Conservation (phyloP, 1,140 invertebrate genomes). For the Achatina immaculata region DNA sequence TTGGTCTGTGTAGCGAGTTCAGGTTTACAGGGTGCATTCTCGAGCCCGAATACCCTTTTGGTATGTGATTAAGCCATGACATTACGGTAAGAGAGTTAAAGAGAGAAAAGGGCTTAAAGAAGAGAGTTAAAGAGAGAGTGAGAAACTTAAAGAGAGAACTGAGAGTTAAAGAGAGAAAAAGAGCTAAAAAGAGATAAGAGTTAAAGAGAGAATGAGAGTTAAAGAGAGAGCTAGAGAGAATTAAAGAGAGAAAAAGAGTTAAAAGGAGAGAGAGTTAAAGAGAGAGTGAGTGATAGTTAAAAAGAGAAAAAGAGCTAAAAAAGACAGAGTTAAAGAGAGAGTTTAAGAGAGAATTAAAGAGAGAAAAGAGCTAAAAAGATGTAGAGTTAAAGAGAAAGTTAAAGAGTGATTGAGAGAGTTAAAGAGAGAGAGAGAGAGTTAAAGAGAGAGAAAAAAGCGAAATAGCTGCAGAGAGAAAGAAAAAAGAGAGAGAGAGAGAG, state of each 20-base stretch:
- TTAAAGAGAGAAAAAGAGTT: neutral
- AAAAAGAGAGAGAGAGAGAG: too few species aligned
- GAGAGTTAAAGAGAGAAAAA: neutral
- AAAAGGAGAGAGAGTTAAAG: neutral
- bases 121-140: neutral
- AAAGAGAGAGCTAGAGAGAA: neutral
- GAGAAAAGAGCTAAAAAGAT: neutral
- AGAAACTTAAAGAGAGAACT: neutral
- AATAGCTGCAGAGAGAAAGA: neutral
- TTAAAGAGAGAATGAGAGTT: neutral
- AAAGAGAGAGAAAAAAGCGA: neutral
- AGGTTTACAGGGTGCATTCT: too few species aligned
- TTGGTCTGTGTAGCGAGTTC: too few species aligned
- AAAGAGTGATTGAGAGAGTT: neutral
- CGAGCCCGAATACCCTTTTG: too few species aligned
- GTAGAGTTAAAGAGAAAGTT: neutral
- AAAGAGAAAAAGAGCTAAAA: neutral
- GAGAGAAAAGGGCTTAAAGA: neutral
- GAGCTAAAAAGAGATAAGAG: neutral
- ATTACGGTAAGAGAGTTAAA: neutral
- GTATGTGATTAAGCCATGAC: too few species aligned
- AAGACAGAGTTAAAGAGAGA: neutral
- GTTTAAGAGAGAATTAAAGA: neutral
- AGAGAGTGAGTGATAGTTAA: neutral
- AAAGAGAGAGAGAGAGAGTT: conserved; percentile 8